A percentile compares a stretch with the other conserved stretches of the same genome.
Conservation (phyloP, 2,888 invertebrate genomes). For the Mesorhabditis belari region DNA sequence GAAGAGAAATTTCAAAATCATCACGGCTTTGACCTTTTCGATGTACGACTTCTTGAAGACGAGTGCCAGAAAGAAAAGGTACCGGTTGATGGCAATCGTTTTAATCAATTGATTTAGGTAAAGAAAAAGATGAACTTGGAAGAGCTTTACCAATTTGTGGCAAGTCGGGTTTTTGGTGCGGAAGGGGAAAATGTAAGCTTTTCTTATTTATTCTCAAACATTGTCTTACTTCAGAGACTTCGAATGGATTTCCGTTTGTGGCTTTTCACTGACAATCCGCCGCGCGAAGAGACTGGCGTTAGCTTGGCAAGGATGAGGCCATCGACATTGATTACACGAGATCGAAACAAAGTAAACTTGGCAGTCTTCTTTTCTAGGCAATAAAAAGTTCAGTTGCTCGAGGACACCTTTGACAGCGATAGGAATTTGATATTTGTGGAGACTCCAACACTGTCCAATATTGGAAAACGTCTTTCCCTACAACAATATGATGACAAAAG, state of each 20-base stretch:
- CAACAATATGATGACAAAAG: conserved; percentile 84
- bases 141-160: conserved; percentile 76
- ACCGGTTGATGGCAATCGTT: no score
- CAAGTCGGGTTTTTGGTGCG: conserved; percentile 71
- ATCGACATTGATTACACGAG: not conserved
- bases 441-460: conserved; percentile 3
- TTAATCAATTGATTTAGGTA: no score
- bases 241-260: conserved; percentile 34
- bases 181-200: no score
- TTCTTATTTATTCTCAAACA: no score
- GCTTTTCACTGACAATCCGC: conserved; percentile 21
- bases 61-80: conserved; percentile 66
- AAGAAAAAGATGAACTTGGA: conserved; percentile 78
- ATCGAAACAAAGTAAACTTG: no score
- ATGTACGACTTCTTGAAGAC: conserved; percentile 53
- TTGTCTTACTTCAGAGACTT: conserved; percentile 7
- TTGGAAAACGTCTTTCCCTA: conserved; percentile 61
- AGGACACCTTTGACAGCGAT: conserved; percentile 15
- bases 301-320: conserved; percentile 5
- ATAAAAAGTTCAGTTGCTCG: conserved; percentile 1
- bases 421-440: conserved; percentile 15
- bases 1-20: conserved; percentile 66
- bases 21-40: conserved; percentile 90
- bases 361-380: no score
- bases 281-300: conserved; percentile 6